Base-by-base conservation (phyloP, 2,797 vertebrate species). In the Mycteria americana region DNA sequence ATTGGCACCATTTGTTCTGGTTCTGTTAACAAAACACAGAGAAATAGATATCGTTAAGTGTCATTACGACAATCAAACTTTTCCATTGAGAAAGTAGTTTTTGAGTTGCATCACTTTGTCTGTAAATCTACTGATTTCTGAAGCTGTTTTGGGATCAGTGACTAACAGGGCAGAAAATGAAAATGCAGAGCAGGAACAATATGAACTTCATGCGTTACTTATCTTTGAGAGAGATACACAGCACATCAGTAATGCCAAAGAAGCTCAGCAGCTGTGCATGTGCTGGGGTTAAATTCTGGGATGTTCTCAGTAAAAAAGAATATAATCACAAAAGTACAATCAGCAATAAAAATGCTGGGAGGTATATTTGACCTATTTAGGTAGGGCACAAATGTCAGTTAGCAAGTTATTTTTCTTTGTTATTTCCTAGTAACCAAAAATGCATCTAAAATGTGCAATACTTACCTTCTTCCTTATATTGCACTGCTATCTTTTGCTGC, bases 121-220 rank as follows among this genome's bases (percentile, higher is more conserved):
- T 86, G 89, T 90, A 93, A 86, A 94, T 88, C 50, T 74, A 72
- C 80, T 64, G 67, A 93, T 88, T 96, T 93, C 69, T 92, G 76
- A 92, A 89, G 74, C 92, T 91, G 80, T 88, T 96, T 80, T 92
- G 63, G 83, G 67, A 96, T 86, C 63, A 59, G 73, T 94, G 90
- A 90, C 90, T 92, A 94, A 76, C 65, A 92, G 54, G 57, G 54
- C 46, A 89, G 81, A 95, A 97, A 92, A 93, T 89, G 81, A 94
- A 94, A 92, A 91, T 82, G 72, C 80, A 92, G n/a, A 95, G 41
- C 12, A 92, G 60, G 74, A 95, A 79, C 35, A 84, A 86, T 75
- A 84, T 33, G 57, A 87, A 41, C 59, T 53, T 89, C 77, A n/a
- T 48, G 27, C 1, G 0, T 64, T 92, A 33, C 67, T 93, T 95